Evolutionary conservation across 2,797 vertebrate species (phyloP).

Genomic region (Scleropages formosus): DNA sequence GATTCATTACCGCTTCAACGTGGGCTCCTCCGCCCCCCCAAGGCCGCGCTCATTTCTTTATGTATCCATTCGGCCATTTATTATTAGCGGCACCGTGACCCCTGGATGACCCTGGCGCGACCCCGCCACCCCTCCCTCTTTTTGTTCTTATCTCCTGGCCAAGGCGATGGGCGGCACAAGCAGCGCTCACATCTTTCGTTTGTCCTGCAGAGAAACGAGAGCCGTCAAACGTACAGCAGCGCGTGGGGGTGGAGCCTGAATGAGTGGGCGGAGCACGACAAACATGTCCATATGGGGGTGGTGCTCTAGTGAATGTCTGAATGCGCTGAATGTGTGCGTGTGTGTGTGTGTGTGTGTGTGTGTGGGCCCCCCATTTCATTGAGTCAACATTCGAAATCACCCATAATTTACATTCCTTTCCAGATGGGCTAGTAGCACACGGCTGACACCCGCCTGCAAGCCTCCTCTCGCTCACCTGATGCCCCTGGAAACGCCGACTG

Average conservation of each 20-base stretch:
- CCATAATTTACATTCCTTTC: too few species aligned
- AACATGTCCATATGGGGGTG: not conserved
- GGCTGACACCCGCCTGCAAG: not conserved
- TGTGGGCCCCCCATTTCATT: too few species aligned
- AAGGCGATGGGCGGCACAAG: not conserved
- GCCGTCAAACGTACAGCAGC: too few species aligned
- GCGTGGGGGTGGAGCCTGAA: too few species aligned
- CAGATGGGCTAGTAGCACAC: not conserved
- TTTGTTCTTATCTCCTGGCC: too few species aligned
- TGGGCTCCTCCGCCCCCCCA: not conserved
- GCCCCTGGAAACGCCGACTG: not conserved
- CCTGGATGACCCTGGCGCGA: not conserved
- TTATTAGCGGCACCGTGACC: not conserved
- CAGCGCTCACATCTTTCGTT: not conserved
- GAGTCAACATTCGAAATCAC: not conserved
- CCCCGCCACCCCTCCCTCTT: not conserved
- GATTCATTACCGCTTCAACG: not conserved
- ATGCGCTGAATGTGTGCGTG: too few species aligned
- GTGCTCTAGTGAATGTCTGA: not conserved
- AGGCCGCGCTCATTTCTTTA: not conserved
- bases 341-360: too few species aligned
- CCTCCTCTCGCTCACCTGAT: not conserved
- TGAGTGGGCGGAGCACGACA: not conserved
- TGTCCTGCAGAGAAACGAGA: not conserved
- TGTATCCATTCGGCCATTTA: constrained; percentile 3